Base-by-base conservation (phyloP, 2,113 vertebrate species). In the Nothoprocta perdicaria region DNA sequence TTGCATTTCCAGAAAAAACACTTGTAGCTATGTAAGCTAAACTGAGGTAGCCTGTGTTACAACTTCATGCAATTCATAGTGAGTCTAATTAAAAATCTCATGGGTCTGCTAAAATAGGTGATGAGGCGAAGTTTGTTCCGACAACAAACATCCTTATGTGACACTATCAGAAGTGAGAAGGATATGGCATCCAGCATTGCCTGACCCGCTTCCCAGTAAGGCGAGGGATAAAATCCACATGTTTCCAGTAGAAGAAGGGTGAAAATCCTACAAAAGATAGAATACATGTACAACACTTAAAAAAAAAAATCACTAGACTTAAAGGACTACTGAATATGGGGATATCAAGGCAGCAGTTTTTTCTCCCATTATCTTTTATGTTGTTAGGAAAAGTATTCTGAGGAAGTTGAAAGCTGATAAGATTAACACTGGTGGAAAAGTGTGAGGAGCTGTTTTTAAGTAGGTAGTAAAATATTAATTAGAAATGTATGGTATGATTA, bases 1-100 rank as follows among this genome's bases (percentile, higher is more conserved):
- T 68, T 72, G 33, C 16, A 2, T 1, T 80, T 92, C 24, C 35
- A 24, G 57, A 55, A 69, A 43, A 48, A 12, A 53, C 7, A 57
- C 2, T 2, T 6, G 0, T 1, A 52, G 22, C 38, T 80, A 5
- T 14, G 48, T 33, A 48, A 65, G 12, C 23, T 75, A 38, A 79
- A 58, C 38, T 45, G 8, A 33, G 4, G 24, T 68, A 10, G 15
- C 13, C 61, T 61, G 27, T 57, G 53, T 18, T 60, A 0, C 40
- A 69, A 29, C n/a, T 24, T 67, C 71, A 35, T 19, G 12, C 5
- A 17, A 31, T 23, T 48, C 21, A 48, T 22, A 16, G 7, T 43
- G 41, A 43, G 41, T 33, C 66, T 58, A 33, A 58, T 71, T 53
- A 48, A 71, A 41, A 11, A 1, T 71, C n/a, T 14, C 19, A 55